These are phyloP conservation scores for Conomelus anceps DNA, from an alignment of 2,888 invertebrate genomes.

Conservation along the genomic window DNA sequence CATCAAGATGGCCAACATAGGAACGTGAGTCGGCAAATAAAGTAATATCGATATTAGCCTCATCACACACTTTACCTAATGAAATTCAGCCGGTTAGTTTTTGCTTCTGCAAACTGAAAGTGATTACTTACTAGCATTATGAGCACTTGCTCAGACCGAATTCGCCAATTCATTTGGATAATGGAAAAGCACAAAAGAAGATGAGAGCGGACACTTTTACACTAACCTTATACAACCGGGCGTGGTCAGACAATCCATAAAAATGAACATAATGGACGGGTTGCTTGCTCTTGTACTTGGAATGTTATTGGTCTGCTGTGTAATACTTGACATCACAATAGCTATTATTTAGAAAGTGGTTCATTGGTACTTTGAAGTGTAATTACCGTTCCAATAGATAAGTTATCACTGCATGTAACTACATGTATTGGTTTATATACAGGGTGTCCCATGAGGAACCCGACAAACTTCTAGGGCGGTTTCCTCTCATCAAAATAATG, in stretches of 20 bases:
- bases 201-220: neutral
- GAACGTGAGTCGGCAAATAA: neutral
- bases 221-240: neutral
- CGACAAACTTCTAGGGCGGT: too few relatives aligned
- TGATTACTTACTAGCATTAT: neutral
- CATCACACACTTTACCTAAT: neutral
- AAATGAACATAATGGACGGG: neutral
- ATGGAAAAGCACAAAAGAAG: neutral
- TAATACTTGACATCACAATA: neutral
- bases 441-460: too few relatives aligned
- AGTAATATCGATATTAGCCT: neutral
- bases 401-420: too few relatives aligned
- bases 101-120: neutral
- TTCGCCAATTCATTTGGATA: neutral
- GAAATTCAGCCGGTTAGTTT: neutral
- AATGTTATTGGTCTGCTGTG: neutral
- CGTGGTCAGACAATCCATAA: neutral
- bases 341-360: neutral
- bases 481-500: too few relatives aligned
- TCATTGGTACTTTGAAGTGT: neutral
- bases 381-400: neutral
- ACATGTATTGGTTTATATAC: too few relatives aligned
- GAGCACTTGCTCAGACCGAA: neutral
- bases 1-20: neutral
- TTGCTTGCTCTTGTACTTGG: neutral